Percentiles rank a stretch among this genome's conserved stretches.
phyloP scores from a whole-genome alignment of 2,888 invertebrate species.

The Diabrotica balteata region DNA sequence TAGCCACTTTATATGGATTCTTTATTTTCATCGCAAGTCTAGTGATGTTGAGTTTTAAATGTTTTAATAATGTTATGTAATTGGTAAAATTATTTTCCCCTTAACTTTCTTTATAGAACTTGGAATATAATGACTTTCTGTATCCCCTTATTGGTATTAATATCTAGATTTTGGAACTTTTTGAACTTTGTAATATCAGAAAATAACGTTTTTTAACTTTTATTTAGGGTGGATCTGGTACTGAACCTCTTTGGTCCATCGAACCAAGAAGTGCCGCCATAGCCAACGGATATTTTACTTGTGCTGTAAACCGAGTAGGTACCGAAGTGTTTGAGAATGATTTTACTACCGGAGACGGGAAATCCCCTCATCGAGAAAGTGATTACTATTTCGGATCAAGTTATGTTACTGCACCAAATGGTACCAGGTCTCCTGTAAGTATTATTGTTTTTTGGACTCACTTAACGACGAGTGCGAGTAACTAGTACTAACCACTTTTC shows the following conservation, averaged over 20 bases:
- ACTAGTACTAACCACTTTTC: too few relatives aligned
- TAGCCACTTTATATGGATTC: too few relatives aligned
- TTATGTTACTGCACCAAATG: constrained; percentile 94
- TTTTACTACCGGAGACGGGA: constrained; percentile 85
- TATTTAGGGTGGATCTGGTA: constrained; percentile 65
- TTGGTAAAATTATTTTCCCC: too few relatives aligned
- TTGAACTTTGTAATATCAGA: too few relatives aligned
- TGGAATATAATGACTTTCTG: too few relatives aligned
- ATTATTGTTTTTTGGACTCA: neutral
- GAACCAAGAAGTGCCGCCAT: constrained; percentile 96
- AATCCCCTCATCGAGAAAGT: constrained; percentile 75
- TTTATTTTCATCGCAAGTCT: too few relatives aligned
- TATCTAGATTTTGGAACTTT: too few relatives aligned
- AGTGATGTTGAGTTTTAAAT: too few relatives aligned
- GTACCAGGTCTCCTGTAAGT: constrained; percentile 82
- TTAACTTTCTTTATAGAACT: too few relatives aligned
- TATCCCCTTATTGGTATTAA: too few relatives aligned
- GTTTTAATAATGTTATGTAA: too few relatives aligned
- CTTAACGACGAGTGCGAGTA: too few relatives aligned
- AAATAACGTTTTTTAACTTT: neutral
- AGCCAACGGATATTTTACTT: constrained; percentile 93
- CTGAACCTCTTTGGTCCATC: constrained; percentile 94
- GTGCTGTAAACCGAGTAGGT: constrained; percentile 94
- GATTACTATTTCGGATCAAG: constrained; percentile 97
- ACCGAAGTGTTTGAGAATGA: constrained; percentile 81